Evolutionary conservation across 2,888 invertebrate genomes (phyloP).

Genomic region (Pollenia angustigena): DNA sequence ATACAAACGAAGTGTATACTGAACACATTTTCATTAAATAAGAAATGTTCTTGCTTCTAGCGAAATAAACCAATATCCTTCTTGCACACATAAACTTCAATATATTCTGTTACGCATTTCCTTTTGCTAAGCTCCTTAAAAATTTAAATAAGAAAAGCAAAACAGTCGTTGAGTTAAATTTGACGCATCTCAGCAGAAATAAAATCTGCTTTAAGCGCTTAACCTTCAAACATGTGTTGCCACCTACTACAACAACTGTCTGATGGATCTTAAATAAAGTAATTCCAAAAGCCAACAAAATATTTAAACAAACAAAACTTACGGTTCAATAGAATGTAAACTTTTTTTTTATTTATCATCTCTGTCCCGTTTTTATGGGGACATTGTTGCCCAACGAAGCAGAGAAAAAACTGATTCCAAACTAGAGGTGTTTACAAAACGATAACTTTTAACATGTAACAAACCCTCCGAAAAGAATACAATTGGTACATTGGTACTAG

Average conservation of each 20-base stretch:
- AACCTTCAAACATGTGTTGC: conserved; percentile 17
- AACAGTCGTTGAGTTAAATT: too few species aligned
- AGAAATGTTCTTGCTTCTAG: too few species aligned
- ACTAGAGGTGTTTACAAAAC: conserved; percentile 31
- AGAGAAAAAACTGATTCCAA: neutral
- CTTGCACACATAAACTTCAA: too few species aligned
- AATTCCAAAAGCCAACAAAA: conserved; percentile 2
- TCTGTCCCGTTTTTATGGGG: neutral
- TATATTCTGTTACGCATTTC: too few species aligned
- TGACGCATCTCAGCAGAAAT: neutral
- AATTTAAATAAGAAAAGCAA: too few species aligned
- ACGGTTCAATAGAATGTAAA: neutral
- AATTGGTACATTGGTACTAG: too few species aligned
- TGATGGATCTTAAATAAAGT: neutral
- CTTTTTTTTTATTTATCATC: neutral
- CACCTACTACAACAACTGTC: conserved; percentile 5
- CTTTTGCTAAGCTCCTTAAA: too few species aligned
- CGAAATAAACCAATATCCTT: too few species aligned
- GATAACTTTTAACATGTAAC: conserved; percentile 39
- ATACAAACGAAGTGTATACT: too few species aligned
- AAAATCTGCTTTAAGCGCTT: neutral
- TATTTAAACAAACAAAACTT: neutral
- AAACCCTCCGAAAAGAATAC: conserved; percentile 6
- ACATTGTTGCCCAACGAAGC: neutral
- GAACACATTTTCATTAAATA: too few species aligned